Conservation (phyloP, 1,140 invertebrate genomes). For the Magallana ariakensis region DNA sequence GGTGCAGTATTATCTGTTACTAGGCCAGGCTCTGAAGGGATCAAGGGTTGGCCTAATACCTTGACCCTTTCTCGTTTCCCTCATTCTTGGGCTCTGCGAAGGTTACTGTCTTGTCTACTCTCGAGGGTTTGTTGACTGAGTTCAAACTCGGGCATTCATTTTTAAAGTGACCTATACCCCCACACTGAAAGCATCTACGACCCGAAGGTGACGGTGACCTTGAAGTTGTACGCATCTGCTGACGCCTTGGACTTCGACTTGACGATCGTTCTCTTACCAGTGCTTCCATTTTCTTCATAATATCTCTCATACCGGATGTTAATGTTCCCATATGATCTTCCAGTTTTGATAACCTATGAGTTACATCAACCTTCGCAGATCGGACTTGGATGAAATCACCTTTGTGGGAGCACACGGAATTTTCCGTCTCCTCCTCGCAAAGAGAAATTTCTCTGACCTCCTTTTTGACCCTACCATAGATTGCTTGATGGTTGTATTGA, state of each 20-base stretch:
- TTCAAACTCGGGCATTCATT: constrained; percentile 4
- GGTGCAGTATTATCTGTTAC: background rate
- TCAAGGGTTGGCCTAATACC: constrained; percentile 12
- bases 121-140: background rate
- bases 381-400: no score
- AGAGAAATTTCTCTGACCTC: background rate
- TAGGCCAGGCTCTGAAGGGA: background rate
- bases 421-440: background rate
- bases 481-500: constrained; percentile 21
- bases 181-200: constrained; percentile 35
- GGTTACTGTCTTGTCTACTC: background rate
- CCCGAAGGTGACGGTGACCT: background rate
- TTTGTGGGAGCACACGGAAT: background rate
- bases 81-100: background rate
- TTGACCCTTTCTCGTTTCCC: constrained; percentile 44
- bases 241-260: background rate
- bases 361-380: background rate
- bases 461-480: background rate
- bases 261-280: no score
- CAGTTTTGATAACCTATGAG: background rate
- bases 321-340: background rate
- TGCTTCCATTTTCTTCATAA: background rate
- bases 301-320: background rate
- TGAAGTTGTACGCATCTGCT: no score
- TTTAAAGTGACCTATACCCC: constrained; percentile 41